Base-by-base conservation (phyloP, 1,140 invertebrate genomes). In the Lepidurus arcticus region DNA sequence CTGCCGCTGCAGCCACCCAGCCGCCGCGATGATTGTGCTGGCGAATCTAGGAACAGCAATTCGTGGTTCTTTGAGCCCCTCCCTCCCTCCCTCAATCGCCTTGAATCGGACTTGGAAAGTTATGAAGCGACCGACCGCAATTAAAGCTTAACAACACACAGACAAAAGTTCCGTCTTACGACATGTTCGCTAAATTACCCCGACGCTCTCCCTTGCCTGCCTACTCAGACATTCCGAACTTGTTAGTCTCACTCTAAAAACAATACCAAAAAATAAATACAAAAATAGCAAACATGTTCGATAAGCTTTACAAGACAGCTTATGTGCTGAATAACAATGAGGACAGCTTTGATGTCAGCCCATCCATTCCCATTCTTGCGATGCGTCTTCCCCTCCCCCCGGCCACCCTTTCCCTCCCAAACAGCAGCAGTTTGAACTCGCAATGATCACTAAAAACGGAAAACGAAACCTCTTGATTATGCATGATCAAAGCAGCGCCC, bases 401-500 rank as follows among this genome's bases (percentile, higher is more conserved):
- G 45, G 47, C 5, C 16, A 65, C 13, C n/a, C 21, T 65, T 9
- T 65, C 53, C 13, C 53, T 16, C 45, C 53, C 21, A 13, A 65
- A 21, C 53, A 65, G 13, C 45, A 65, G 53, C 53, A 65, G 16
- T 65, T 65, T 65, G 53, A 13, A 13, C 21, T 65, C 9, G 53
- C 53, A 65, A 65, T 65, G 53, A 65, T 65, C n/a, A 16, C 53
- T 65, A 65, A 65, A 65, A 65, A 65, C 8, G 53, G 21, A 47
- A 2, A 10, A 34, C 4, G 10, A 11, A 11, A 47, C 45, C 10
- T 65, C 53, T 65, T 65, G 16, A 21, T 65, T 65, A 65, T 65
- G 2, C 53, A 65, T 21, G 53, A 65, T 65, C 53, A 65, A 21
- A 65, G 53, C 13, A 65, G 53, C 53, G 13, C 53, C n/a, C n/a